phyloP scores from a whole-genome alignment of 2,113 vertebrate genomes.

The Paracanthobrama guichenoti region DNA sequence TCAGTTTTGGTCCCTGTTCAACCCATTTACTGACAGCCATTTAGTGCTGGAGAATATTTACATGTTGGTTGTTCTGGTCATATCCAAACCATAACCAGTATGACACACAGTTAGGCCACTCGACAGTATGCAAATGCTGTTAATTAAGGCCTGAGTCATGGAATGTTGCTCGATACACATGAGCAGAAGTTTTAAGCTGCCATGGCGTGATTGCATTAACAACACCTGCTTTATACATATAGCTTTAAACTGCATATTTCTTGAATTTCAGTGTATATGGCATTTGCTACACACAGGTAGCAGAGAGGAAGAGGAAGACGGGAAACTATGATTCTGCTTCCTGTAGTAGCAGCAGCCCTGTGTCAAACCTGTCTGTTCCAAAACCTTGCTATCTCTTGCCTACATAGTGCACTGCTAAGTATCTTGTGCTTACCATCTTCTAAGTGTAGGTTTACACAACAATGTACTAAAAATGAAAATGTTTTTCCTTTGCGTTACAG shows the following conservation, averaged over 20 bases:
- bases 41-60: constrained; percentile 17
- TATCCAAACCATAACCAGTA: background rate
- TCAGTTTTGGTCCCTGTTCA: constrained; percentile 29
- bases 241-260: constrained; percentile 5
- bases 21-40: constrained; percentile 7
- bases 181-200: constrained; percentile 26
- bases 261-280: constrained; percentile 30
- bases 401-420: background rate
- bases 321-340: constrained; percentile 9
- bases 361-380: background rate
- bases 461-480: too few relatives aligned
- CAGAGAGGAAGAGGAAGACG: background rate
- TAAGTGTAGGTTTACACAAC: background rate
- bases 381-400: background rate
- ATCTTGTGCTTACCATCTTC: background rate
- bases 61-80: constrained; percentile 5
- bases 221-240: background rate
- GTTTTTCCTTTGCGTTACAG: too few relatives aligned
- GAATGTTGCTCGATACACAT: background rate
- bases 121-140: background rate
- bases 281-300: background rate
- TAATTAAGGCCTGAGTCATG: constrained; percentile 30
- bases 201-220: constrained; percentile 10
- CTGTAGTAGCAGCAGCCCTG: background rate
- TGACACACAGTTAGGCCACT: background rate